These are phyloP conservation scores for Hemithea aestivaria DNA, from an alignment of 2,888 invertebrate genomes.

Conservation along the genomic window DNA sequence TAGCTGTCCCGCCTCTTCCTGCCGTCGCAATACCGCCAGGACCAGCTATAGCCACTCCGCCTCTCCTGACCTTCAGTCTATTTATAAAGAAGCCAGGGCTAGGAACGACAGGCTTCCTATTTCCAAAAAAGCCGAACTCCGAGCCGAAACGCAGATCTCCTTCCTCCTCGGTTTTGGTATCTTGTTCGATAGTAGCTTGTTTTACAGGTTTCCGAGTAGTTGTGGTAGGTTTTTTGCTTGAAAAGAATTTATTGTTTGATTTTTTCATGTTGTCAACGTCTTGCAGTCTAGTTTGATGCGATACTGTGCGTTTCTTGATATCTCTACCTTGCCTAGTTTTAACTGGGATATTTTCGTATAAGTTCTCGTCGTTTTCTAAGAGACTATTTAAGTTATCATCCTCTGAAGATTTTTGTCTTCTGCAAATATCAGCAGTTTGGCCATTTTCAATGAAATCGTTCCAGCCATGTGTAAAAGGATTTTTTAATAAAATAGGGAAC, in stretches of 20 bases:
- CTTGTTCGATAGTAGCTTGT: conserved; percentile 34
- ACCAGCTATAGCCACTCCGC: conserved; percentile 89
- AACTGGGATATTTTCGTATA: conserved; percentile 17
- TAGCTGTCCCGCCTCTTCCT: conserved; percentile 88
- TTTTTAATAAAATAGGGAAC: conserved; percentile 79
- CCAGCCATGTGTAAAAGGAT: conserved; percentile 76
- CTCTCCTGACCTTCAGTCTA: conserved; percentile 83
- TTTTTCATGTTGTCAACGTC: conserved; percentile 37
- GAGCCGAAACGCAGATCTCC: conserved; percentile 31
- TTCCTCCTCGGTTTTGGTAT: conserved; percentile 38
- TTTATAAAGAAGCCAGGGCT: conserved; percentile 84
- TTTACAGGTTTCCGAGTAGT: conserved; percentile 44
- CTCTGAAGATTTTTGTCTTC: conserved; percentile 49
- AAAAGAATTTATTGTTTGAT: conserved; percentile 46
- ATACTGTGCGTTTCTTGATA: conserved; percentile 54
- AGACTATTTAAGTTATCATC: conserved; percentile 14
- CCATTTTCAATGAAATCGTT: conserved; percentile 79
- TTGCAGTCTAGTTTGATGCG: conserved; percentile 36
- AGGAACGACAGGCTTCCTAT: conserved; percentile 48
- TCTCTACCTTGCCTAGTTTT: conserved; percentile 49
- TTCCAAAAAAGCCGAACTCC: conserved; percentile 26
- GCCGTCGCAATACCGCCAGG: conserved; percentile 91
- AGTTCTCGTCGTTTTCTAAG: conserved; percentile 13
- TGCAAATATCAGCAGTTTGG: conserved; percentile 76
- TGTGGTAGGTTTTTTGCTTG: conserved; percentile 32